phyloP scores from a whole-genome alignment of 2,797 vertebrate species.

The Pseudochirops corinnae region DNA sequence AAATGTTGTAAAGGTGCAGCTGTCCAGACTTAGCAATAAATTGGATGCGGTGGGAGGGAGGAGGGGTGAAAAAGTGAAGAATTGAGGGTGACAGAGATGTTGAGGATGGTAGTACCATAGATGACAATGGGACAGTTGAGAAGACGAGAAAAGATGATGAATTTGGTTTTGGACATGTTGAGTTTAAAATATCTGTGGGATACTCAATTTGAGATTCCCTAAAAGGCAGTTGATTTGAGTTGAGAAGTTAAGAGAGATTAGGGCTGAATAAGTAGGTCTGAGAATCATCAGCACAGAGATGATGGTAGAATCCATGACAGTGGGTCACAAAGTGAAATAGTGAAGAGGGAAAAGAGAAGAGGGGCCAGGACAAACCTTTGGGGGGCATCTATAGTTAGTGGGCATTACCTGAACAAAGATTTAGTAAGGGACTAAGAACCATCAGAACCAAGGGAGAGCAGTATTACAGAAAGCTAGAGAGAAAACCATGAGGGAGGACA shows the following conservation, averaged over 20 bases:
- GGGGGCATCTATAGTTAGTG: not conserved
- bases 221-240: constrained; percentile 23
- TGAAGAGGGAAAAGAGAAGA: not conserved
- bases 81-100: constrained; percentile 16
- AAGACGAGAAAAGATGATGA: constrained; percentile 33
- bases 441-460: not conserved
- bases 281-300: constrained; percentile 14
- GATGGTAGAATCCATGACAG: constrained; percentile 5
- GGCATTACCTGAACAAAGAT: not conserved
- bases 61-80: constrained; percentile 7
- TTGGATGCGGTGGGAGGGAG: not conserved
- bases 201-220: not conserved
- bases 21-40: not conserved
- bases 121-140: constrained; percentile 27
- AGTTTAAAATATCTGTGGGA: not conserved
- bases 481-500: not conserved
- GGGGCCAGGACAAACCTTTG: constrained; percentile 9
- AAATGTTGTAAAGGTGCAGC: constrained; percentile 12
- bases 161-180: constrained; percentile 20
- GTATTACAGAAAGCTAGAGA: not conserved
- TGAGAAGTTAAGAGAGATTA: constrained; percentile 31
- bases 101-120: constrained; percentile 27
- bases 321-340: constrained; percentile 45
- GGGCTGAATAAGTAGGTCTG: constrained; percentile 30
- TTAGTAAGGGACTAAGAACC: not conserved